phyloP scores from a whole-genome alignment of 2,113 vertebrate genomes.

The Typhlomys cinereus region DNA sequence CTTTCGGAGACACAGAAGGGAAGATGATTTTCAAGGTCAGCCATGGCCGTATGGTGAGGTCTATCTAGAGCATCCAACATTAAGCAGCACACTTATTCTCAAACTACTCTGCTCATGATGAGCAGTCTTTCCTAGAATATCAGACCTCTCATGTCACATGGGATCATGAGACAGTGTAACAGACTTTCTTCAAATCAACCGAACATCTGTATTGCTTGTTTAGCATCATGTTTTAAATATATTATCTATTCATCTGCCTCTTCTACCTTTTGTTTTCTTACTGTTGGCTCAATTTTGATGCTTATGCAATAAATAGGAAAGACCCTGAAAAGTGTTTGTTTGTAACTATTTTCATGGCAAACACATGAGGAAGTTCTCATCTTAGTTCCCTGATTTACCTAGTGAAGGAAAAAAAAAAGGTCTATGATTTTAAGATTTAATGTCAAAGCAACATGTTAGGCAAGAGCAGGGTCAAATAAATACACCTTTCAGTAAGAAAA shows the following conservation, averaged over 20 bases:
- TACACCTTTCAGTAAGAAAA: no score
- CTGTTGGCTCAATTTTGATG: neutral
- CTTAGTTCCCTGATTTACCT: neutral
- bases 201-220: neutral
- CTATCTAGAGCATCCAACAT: neutral
- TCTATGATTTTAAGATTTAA: slow-evolving; percentile 5
- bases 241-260: neutral
- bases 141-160: neutral
- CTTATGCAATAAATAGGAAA: neutral
- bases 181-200: neutral
- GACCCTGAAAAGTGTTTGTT: neutral
- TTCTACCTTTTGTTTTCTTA: neutral
- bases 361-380: neutral
- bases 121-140: neutral
- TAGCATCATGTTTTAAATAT: neutral
- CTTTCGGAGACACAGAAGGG: neutral
- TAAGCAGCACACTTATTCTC: neutral
- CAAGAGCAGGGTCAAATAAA: no score
- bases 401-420: neutral
- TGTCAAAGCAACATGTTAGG: neutral
- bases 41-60: neutral
- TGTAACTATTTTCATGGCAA: neutral
- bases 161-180: neutral
- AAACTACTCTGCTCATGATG: neutral
- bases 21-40: neutral